phyloP scores from a whole-genome alignment of 2,888 invertebrate species.

The Halocaridina rubra region DNA sequence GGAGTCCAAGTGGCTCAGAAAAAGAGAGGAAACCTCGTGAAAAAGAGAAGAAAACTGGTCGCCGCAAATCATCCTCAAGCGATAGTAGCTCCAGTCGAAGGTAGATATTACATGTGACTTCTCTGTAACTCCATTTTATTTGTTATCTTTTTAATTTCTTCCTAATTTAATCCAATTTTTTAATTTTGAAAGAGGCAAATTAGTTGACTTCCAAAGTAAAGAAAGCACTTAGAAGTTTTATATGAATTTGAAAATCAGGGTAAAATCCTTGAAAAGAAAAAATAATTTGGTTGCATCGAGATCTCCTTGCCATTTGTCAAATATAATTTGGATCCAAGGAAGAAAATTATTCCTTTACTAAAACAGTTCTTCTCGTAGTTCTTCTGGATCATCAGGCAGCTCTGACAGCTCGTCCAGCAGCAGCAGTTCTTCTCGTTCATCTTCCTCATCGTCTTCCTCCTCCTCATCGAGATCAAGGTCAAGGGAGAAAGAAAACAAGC shows the following conservation, averaged over 20 bases:
- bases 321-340: too few relatives aligned
- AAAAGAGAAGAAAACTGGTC: conserved; percentile 53
- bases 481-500: conserved; percentile 57
- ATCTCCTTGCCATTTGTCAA: too few relatives aligned
- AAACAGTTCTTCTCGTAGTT: conserved; percentile 51
- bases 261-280: too few relatives aligned
- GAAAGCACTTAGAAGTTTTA: too few relatives aligned
- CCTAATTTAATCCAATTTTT: not conserved
- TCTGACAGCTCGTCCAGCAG: conserved; percentile 71
- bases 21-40: conserved; percentile 57
- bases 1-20: conserved; percentile 49
- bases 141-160: not conserved
- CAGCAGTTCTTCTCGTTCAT: conserved; percentile 76
- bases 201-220: not conserved
- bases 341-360: too few relatives aligned
- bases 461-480: conserved; percentile 62
- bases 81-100: conserved; percentile 57
- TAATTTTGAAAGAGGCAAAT: too few relatives aligned
- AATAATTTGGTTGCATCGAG: too few relatives aligned
- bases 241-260: too few relatives aligned
- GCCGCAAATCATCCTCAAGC: conserved; percentile 52
- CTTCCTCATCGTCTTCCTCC: conserved; percentile 64
- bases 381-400: conserved; percentile 62
- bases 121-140: not conserved
- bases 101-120: not conserved